Evolutionary conservation across 2,797 vertebrate species (phyloP).

Genomic region (Neosilurus mollespiculum): DNA sequence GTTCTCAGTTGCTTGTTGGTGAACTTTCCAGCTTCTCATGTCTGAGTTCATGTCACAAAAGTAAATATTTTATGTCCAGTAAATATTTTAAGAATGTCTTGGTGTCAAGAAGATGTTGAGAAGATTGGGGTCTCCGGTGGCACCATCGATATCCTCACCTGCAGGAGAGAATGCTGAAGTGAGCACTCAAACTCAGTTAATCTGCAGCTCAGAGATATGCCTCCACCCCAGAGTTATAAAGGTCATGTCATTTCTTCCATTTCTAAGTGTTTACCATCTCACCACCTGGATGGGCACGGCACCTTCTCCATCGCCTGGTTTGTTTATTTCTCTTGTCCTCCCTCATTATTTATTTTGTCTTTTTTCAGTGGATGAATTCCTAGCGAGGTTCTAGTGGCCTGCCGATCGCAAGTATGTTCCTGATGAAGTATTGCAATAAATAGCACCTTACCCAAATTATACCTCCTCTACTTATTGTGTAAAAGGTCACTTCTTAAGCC

Average conservation of each 20-base stretch:
- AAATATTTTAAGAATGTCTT: not conserved
- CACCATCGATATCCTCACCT: not conserved
- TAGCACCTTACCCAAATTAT: not conserved
- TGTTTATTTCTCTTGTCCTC: not conserved
- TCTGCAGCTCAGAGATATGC: not conserved
- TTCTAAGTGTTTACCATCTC: not conserved
- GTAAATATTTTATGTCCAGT: not conserved
- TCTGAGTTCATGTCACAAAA: not conserved
- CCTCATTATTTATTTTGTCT: not conserved
- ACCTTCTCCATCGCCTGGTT: not conserved
- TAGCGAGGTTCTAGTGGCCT: not conserved
- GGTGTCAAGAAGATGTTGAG: not conserved
- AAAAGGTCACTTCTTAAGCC: not conserved
- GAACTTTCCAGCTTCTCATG: not conserved
- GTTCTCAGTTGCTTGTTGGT: not conserved
- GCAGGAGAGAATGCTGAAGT: not conserved
- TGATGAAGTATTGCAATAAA: not conserved
- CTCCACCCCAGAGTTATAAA: not conserved
- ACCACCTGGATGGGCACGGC: not conserved
- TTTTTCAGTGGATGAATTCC: not conserved
- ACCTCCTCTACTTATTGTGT: not conserved
- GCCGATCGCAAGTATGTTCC: not conserved
- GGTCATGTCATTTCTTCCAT: not conserved
- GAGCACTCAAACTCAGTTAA: not conserved
- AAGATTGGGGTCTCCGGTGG: not conserved